Percentiles rank a stretch among this genome's conserved stretches.
Evolutionary conservation across 2,797 vertebrate species (phyloP).

Genomic region (Etheostoma nigrum): DNA sequence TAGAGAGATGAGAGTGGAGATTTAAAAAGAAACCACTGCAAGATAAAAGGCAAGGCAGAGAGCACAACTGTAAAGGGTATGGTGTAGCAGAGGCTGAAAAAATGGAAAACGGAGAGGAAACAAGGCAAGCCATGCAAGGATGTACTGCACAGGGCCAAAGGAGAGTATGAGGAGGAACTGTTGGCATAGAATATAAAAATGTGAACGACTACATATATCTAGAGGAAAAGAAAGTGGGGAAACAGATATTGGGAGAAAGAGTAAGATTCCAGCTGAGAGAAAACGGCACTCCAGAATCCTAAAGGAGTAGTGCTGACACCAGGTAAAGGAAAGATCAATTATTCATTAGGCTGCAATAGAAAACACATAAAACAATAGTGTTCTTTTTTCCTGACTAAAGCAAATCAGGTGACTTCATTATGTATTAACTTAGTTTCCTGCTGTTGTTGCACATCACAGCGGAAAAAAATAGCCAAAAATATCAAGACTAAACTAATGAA

Average conservation of each 20-base stretch:
- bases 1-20: conserved; percentile 63
- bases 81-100: conserved; percentile 37
- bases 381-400: conserved; percentile 71
- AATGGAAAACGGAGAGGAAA: conserved; percentile 8
- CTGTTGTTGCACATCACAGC: conserved; percentile 41
- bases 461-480: conserved; percentile 34
- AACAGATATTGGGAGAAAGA: background rate
- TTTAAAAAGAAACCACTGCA: conserved; percentile 65
- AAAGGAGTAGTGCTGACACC: conserved; percentile 73
- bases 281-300: conserved; percentile 60
- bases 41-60: conserved; percentile 22
- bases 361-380: conserved; percentile 76
- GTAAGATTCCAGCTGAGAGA: conserved; percentile 41
- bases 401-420: conserved; percentile 78
- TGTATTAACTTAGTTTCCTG: conserved; percentile 67
- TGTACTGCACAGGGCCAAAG: conserved; percentile 27
- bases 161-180: conserved; percentile 13
- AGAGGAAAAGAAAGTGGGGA: conserved; percentile 5
- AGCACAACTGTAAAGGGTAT: conserved; percentile 40
- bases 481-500: conserved; percentile 58
- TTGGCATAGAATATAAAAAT: conserved; percentile 28
- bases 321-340: conserved; percentile 84
- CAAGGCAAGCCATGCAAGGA: conserved; percentile 20
- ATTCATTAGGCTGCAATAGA: conserved; percentile 81
- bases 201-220: conserved; percentile 18